These are phyloP conservation scores for Hiodon alosoides DNA, from an alignment of 2,113 vertebrate species.

Conservation along the genomic window DNA sequence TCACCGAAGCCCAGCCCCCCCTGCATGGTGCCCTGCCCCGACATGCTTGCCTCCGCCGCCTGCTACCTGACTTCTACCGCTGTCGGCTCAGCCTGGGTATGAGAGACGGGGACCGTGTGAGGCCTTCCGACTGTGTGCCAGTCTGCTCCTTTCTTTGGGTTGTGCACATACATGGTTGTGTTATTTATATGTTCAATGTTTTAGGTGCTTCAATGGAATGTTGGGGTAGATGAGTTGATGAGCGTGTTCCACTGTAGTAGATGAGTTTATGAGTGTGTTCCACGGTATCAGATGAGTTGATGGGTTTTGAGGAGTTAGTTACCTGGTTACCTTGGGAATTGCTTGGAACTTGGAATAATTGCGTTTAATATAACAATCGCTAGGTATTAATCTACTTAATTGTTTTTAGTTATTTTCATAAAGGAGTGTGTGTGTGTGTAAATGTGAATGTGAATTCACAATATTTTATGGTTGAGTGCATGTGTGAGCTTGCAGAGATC, in stretches of 20 bases:
- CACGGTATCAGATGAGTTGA: too few relatives aligned
- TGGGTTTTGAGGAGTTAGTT: too few relatives aligned
- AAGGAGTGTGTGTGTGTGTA: neutral
- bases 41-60: slow-evolving; percentile 59
- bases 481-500: neutral
- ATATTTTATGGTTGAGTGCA: neutral
- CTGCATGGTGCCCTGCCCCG: slow-evolving; percentile 64
- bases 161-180: neutral
- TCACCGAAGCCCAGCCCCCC: slow-evolving; percentile 49
- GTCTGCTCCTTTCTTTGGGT: neutral
- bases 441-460: neutral
- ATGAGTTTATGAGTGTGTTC: too few relatives aligned
- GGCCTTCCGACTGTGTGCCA: neutral
- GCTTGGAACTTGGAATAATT: too few relatives aligned
- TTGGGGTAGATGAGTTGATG: too few relatives aligned
- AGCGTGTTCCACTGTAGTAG: too few relatives aligned
- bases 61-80: slow-evolving; percentile 72
- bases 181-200: too few relatives aligned
- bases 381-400: too few relatives aligned
- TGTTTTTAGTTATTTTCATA: too few relatives aligned
- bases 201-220: too few relatives aligned
- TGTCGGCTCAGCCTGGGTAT: slow-evolving; percentile 67
- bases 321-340: too few relatives aligned
- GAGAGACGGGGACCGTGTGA: slow-evolving; percentile 7
- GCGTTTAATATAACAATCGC: too few relatives aligned